phyloP scores from a whole-genome alignment of 2,797 vertebrate genomes.

The Lepus oiostolus region DNA sequence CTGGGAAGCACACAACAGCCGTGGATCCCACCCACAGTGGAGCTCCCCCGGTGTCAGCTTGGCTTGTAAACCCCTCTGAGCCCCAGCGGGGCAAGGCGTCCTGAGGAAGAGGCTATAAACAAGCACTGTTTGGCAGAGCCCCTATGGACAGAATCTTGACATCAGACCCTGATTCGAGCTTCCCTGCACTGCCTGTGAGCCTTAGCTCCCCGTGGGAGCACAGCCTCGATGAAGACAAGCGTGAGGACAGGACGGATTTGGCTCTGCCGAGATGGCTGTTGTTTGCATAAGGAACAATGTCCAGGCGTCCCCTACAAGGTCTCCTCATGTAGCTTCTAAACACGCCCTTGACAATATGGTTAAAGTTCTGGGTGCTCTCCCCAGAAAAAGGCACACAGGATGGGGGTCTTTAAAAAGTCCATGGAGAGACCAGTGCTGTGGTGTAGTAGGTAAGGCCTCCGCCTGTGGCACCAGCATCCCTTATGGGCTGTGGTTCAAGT shows the following conservation, averaged over 20 bases:
- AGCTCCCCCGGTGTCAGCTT: not conserved
- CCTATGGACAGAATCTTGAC: constrained; percentile 41
- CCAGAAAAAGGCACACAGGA: not conserved
- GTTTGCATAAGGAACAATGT: not conserved
- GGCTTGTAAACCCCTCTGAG: constrained; percentile 61
- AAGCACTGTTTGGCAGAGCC: not conserved
- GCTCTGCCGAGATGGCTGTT: constrained; percentile 27
- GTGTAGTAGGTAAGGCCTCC: too few species aligned
- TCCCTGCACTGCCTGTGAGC: not conserved
- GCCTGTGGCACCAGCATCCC: too few species aligned
- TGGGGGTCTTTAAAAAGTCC: too few species aligned
- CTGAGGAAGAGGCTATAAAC: constrained; percentile 36
- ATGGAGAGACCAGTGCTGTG: too few species aligned
- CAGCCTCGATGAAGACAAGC: not conserved
- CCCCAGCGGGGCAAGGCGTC: not conserved
- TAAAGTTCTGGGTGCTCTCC: not conserved
- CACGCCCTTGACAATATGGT: constrained; percentile 38
- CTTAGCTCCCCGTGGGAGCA: not conserved
- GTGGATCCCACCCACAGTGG: constrained; percentile 57
- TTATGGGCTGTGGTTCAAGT: too few species aligned
- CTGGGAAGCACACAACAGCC: constrained; percentile 55
- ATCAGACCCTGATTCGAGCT: not conserved
- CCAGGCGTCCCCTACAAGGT: not conserved
- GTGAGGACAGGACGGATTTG: not conserved
- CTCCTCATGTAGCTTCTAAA: not conserved